Evolutionary conservation across 1,140 invertebrate genomes (phyloP), one percentile per base, ranked within the genome.

Genomic region (Drosophila arawakana): DNA sequence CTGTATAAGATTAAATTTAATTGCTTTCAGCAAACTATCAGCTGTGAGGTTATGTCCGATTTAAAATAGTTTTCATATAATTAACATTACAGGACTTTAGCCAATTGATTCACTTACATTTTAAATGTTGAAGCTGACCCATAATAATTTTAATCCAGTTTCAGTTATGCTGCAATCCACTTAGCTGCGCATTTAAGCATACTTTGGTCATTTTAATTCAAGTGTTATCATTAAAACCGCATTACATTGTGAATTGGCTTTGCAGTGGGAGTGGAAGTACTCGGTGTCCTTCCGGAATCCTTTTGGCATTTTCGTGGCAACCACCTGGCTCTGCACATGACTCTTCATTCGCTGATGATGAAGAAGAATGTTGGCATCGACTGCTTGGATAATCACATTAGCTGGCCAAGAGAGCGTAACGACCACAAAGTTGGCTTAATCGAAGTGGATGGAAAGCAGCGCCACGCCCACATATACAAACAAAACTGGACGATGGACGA

Each of bases 351-450:
- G 10, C 25, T 15, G 8, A 9, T 37, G 35, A 39, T 25, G 49
- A 13, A 39, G 11, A 30, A 47, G 13, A 58, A 58, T 34, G 44
- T 43, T 13, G 66, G 30, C 50, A 68, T 76, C 62, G 58, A 76
- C 39, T 54, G 35, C 18, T n/a, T 35, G 54, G 73, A 75, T 81
- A 81, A 81, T 81, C 71, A 78, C 61, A 81, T 81, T 70, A 34
- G 47, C 60, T 52, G 60, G 59, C 43, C 25, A 18, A 25, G 13
- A 59, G 21, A 59, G 57, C 54, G 39, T 44, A 59, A 34, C 57
- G 57, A 11, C 39, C 41, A 44, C 21, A 44, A 18, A 58, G 11
- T 4, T 30, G 21, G n/a, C 10, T 59, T 15, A 44, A 59, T 44
- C 39, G 41, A 59, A 59, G 25, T 59, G 25, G 63, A 72, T 65